phyloP scores from a whole-genome alignment of 2,113 vertebrate genomes.

The Clinocottus analis region DNA sequence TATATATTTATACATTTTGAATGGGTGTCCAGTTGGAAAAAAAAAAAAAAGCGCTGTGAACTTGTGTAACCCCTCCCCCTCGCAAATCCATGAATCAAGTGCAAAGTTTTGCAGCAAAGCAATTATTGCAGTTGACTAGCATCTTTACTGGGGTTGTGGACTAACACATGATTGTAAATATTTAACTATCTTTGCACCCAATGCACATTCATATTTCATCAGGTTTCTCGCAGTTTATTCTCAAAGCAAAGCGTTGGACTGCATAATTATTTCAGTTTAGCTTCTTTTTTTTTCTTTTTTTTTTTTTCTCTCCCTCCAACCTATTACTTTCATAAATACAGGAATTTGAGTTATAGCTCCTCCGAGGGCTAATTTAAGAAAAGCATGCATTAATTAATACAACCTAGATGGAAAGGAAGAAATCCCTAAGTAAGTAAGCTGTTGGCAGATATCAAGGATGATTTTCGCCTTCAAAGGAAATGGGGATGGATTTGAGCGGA shows the following conservation, averaged over 20 bases:
- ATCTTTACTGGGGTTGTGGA: slow-evolving; percentile 84
- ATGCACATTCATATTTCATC: slow-evolving; percentile 88
- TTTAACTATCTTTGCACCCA: slow-evolving; percentile 86
- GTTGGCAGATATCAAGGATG: slow-evolving; percentile 81
- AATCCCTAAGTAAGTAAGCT: slow-evolving; percentile 82
- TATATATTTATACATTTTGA: slow-evolving; percentile 43
- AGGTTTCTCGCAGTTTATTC: slow-evolving; percentile 84
- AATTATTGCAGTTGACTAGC: slow-evolving; percentile 86
- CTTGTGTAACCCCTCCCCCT: slow-evolving; percentile 39
- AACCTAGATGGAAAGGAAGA: slow-evolving; percentile 83
- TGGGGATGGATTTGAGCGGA: slow-evolving; percentile 79
- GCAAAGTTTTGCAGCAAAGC: slow-evolving; percentile 78
- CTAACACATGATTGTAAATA: slow-evolving; percentile 86
- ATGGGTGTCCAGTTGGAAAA: slow-evolving; percentile 33
- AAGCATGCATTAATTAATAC: slow-evolving; percentile 85
- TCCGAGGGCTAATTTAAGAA: slow-evolving; percentile 87
- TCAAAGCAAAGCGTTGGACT: slow-evolving; percentile 86
- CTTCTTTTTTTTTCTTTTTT: slow-evolving; percentile 80
- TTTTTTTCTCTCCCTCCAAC: slow-evolving; percentile 77
- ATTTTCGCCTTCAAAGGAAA: slow-evolving; percentile 83
- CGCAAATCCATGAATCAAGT: slow-evolving; percentile 68
- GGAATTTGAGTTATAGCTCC: slow-evolving; percentile 86
- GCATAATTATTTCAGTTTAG: slow-evolving; percentile 89
- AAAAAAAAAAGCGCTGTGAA: slow-evolving; percentile 36
- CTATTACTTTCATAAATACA: slow-evolving; percentile 89